A percentile compares a stretch with the other conserved stretches of the same genome.
phyloP scores from a whole-genome alignment of 2,888 invertebrate genomes.

The Tupiocoris notatus region DNA sequence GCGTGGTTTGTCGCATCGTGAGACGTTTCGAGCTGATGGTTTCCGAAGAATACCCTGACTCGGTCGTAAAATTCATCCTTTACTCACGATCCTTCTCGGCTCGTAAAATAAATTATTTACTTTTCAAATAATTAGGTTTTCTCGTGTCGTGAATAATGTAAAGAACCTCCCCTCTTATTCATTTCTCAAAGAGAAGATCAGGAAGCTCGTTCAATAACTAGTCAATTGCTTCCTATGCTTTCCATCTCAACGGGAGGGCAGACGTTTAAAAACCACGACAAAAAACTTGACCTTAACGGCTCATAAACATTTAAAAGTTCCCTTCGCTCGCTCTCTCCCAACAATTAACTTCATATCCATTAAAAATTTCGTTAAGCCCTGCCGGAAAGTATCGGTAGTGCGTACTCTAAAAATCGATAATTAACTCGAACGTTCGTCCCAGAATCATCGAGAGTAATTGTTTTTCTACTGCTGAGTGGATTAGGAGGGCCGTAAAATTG shows the following conservation, averaged over 20 bases:
- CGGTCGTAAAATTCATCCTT: not conserved
- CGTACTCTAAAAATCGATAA: slow-evolving; percentile 3
- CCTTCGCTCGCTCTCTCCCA: slow-evolving; percentile 1
- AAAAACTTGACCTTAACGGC: slow-evolving; percentile 25
- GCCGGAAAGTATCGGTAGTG: not conserved
- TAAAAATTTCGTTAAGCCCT: not conserved
- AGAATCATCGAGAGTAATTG: too few species aligned
- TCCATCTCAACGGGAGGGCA: not conserved
- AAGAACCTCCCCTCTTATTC: too few species aligned
- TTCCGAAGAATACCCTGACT: too few species aligned
- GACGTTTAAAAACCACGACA: not conserved
- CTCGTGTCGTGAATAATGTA: not conserved
- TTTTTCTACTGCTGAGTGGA: too few species aligned
- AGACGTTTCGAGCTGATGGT: too few species aligned
- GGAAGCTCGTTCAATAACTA: slow-evolving; percentile 31
- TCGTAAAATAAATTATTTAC: slow-evolving; percentile 14
- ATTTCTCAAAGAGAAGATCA: slow-evolving; percentile 6
- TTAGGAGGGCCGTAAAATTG: too few species aligned
- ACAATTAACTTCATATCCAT: slow-evolving; percentile 24
- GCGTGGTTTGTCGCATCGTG: too few species aligned
- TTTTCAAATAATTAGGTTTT: not conserved
- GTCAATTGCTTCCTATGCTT: slow-evolving; percentile 2
- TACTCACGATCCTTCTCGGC: not conserved
- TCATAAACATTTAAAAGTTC: slow-evolving; percentile 16
- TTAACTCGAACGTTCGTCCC: not conserved